Evolutionary conservation across 1,140 invertebrate genomes (phyloP).

Genomic region (Oreohelix idahoensis): DNA sequence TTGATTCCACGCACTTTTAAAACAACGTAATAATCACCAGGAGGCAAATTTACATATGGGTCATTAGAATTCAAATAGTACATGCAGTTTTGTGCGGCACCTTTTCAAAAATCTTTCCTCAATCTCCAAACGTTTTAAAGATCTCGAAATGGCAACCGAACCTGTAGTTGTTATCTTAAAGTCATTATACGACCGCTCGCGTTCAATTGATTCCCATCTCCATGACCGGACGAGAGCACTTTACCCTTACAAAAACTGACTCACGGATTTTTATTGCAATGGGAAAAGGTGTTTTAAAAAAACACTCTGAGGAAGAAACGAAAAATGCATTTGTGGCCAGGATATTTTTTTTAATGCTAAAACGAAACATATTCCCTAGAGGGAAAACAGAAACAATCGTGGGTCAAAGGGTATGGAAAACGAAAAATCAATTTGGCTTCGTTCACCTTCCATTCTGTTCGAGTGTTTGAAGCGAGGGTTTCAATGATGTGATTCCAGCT

Average conservation of each 20-base stretch:
- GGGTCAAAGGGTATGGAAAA: neutral
- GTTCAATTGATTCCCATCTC: conserved; percentile 1
- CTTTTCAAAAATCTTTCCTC: no score
- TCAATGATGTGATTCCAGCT: neutral
- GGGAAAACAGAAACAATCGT: neutral
- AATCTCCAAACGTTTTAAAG: no score
- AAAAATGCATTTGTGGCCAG: neutral
- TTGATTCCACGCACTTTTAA: no score
- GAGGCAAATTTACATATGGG: no score
- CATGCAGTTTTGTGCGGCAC: no score
- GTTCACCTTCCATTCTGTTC: conserved; percentile 11
- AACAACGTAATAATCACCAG: no score
- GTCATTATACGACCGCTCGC: neutral
- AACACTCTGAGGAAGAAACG: neutral
- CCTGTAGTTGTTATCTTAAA: neutral
- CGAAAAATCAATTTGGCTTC: conserved; percentile 15
- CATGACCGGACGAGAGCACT: conserved; percentile 11
- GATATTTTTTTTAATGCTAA: neutral
- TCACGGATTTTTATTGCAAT: neutral
- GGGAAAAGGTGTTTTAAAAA: neutral
- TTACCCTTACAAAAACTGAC: neutral
- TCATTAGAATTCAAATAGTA: no score
- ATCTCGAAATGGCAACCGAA: neutral
- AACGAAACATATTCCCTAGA: neutral
- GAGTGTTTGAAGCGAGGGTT: conserved; percentile 2